Evolutionary conservation across 2,797 vertebrate genomes (phyloP).

Genomic region (Ciconia nigra): DNA sequence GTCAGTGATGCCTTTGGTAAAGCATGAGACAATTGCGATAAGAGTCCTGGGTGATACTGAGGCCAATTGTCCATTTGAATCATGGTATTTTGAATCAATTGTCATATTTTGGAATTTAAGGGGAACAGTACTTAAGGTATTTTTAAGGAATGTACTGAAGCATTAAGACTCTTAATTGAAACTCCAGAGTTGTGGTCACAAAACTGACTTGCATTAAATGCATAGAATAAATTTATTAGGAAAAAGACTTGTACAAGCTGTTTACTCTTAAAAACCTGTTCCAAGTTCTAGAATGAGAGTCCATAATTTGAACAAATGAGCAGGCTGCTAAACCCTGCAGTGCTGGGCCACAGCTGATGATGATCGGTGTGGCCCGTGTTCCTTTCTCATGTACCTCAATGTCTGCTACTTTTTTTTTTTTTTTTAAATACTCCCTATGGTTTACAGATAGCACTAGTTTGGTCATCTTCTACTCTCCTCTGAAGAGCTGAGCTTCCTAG

Average conservation of each 20-base stretch:
- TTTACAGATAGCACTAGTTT: not conserved
- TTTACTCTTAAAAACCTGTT: not conserved
- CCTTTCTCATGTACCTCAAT: not conserved
- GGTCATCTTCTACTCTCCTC: not conserved
- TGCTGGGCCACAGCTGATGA: not conserved
- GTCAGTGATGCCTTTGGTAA: not conserved
- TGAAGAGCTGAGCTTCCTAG: not conserved
- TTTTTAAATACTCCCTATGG: not conserved
- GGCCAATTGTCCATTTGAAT: not conserved
- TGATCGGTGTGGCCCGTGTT: accelerated
- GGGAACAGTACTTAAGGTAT: not conserved
- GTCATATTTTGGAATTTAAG: not conserved
- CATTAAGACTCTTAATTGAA: not conserved
- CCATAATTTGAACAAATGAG: not conserved
- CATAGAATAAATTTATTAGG: not conserved
- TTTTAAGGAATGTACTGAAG: not conserved
- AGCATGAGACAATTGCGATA: not conserved
- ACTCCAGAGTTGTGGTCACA: not conserved
- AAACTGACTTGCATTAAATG: not conserved
- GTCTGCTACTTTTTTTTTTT: not conserved
- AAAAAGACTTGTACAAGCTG: not conserved
- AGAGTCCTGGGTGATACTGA: not conserved
- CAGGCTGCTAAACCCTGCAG: not conserved
- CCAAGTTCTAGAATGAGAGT: not conserved
- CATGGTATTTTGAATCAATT: not conserved